phyloP scores from a whole-genome alignment of 2,113 vertebrate genomes.

The Genyomyrus donnyi region DNA sequence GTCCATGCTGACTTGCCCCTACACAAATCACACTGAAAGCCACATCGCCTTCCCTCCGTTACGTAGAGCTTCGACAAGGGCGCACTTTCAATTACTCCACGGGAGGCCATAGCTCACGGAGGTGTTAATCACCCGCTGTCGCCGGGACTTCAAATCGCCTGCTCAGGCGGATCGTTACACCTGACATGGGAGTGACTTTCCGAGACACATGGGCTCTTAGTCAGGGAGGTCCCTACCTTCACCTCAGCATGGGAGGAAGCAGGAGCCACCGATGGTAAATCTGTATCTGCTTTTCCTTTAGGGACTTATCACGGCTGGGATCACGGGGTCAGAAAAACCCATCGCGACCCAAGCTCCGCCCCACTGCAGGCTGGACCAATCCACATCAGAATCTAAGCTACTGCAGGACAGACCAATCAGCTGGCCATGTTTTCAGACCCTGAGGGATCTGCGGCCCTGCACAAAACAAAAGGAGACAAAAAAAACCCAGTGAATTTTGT shows the following conservation, averaged over 20 bases:
- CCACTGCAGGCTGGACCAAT: not conserved
- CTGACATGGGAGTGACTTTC: not conserved
- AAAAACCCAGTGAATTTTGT: not conserved
- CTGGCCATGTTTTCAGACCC: not conserved
- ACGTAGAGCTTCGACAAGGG: slow-evolving; percentile 14
- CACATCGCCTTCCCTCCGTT: not conserved
- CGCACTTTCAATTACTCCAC: slow-evolving; percentile 18
- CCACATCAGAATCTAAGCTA: not conserved
- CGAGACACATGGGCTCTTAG: not conserved
- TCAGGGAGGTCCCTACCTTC: not conserved
- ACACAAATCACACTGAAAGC: slow-evolving; percentile 8
- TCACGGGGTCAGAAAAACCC: not conserved
- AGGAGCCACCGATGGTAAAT: not conserved
- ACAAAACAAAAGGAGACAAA: not conserved
- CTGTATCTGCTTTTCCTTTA: not conserved
- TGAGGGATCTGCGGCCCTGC: not conserved
- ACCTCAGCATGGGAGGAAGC: not conserved
- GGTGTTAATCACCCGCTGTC: not conserved
- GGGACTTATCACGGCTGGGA: not conserved
- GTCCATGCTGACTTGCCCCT: not conserved
- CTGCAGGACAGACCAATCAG: not conserved
- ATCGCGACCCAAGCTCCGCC: not conserved
- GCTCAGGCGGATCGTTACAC: too few species aligned
- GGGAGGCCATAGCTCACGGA: not conserved
- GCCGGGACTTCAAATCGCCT: not conserved